Conservation (phyloP, 1,140 invertebrate species). For the Glomeris maerens region DNA sequence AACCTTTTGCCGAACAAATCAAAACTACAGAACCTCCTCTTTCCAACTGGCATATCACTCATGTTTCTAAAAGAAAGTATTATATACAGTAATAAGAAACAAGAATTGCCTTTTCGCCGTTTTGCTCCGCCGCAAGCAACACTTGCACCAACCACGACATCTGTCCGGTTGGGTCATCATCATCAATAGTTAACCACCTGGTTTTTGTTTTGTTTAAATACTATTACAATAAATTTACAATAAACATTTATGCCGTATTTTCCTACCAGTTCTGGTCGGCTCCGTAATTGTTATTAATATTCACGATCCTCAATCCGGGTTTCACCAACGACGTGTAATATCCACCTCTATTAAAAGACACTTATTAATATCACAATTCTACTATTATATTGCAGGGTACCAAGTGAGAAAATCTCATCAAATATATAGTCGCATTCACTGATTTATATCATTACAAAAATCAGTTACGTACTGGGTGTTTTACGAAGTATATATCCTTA, state of each 20-base stretch:
- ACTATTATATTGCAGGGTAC: background rate
- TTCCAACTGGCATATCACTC: no score
- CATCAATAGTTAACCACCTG: slow-evolving; percentile 46
- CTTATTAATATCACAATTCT: background rate
- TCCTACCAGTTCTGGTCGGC: slow-evolving; percentile 25
- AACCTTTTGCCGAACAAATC: no score
- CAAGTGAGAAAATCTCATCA: slow-evolving; percentile 10
- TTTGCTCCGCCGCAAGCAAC: slow-evolving; percentile 40
- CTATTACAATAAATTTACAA: background rate
- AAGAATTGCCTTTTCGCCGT: slow-evolving; percentile 42
- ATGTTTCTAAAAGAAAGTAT: no score
- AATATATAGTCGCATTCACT: slow-evolving; percentile 26
- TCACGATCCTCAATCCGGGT: background rate
- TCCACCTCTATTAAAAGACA: slow-evolving; percentile 25
- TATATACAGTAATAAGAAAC: no score
- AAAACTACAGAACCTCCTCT: no score
- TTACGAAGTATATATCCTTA: slow-evolving; percentile 17
- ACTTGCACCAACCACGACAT: slow-evolving; percentile 43
- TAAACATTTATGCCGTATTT: slow-evolving; percentile 27
- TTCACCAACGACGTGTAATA: slow-evolving; percentile 23
- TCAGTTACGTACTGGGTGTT: slow-evolving; percentile 29
- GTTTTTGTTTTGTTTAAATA: background rate
- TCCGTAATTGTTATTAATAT: slow-evolving; percentile 17
- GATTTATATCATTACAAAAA: slow-evolving; percentile 26
- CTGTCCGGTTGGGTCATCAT: slow-evolving; percentile 43